A percentile compares a stretch with the other conserved stretches of the same genome.
Conservation (phyloP, 64 coral and sea anemone genomes). For the Cladopsammia gracilis region DNA sequence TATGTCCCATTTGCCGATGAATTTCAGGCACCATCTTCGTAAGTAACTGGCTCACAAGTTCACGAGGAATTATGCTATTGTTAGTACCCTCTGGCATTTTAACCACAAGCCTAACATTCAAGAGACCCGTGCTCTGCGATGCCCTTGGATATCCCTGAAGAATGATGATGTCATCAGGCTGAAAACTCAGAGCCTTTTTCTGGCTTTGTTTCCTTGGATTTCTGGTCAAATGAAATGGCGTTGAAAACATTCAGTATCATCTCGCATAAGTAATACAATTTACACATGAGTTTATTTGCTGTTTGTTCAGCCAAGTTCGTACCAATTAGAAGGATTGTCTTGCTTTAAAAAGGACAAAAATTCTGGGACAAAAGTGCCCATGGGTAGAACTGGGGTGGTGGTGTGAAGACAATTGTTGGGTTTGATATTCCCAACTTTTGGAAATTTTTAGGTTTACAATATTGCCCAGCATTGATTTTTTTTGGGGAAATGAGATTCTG, state of each 20-base stretch:
- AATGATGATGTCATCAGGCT: conserved; percentile 29
- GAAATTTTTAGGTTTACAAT: too few relatives aligned
- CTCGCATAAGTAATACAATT: background rate
- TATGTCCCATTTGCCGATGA: background rate
- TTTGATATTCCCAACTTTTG: too few relatives aligned
- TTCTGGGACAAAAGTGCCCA: too few relatives aligned
- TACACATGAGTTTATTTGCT: too few relatives aligned
- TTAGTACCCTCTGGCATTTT: background rate
- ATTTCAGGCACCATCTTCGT: background rate
- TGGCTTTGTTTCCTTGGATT: background rate
- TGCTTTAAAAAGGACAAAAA: too few relatives aligned
- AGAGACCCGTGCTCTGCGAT: background rate
- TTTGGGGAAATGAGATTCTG: too few relatives aligned
- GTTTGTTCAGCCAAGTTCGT: too few relatives aligned
- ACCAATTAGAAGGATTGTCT: too few relatives aligned
- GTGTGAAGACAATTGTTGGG: too few relatives aligned
- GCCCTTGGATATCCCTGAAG: conserved; percentile 22
- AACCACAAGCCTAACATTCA: conserved; percentile 12
- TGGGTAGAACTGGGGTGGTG: too few relatives aligned
- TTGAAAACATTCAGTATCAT: background rate
- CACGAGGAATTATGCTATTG: background rate
- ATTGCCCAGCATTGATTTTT: too few relatives aligned
- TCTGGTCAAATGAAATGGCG: background rate
- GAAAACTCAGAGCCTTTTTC: background rate
- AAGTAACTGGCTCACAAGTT: background rate